These are phyloP conservation scores for Spermophilus dauricus DNA, from an alignment of 2,113 vertebrate genomes.

Conservation along the genomic window DNA sequence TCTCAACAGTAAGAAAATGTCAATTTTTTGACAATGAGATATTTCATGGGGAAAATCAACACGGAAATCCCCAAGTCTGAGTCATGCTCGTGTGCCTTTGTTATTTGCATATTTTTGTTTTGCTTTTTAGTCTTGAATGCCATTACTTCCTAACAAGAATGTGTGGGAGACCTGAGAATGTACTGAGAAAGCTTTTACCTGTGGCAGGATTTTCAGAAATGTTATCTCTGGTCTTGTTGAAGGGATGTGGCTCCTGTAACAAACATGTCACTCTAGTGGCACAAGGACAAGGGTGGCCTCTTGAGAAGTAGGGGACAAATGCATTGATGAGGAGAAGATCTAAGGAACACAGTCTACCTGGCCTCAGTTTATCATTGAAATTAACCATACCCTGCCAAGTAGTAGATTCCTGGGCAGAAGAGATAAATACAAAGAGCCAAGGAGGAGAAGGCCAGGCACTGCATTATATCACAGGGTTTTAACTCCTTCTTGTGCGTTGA, in stretches of 20 bases:
- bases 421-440: not conserved
- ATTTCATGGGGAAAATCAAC: not conserved
- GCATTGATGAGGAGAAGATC: not conserved
- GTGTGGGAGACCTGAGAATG: not conserved
- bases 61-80: conserved; percentile 62
- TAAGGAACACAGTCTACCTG: conserved; percentile 10
- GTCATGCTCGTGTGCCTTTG: not conserved
- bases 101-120: not conserved
- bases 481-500: not conserved
- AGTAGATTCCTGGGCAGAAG: conserved; percentile 2
- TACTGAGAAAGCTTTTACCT: not conserved
- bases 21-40: not conserved
- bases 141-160: not conserved
- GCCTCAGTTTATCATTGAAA: not conserved
- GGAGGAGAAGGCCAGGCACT: not conserved
- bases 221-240: not conserved
- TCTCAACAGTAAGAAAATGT: conserved; percentile 1
- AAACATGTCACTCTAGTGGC: not conserved
- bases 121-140: not conserved
- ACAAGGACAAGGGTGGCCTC: not conserved
- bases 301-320: not conserved
- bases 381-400: not conserved
- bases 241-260: conserved; percentile 23
- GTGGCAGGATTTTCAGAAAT: not conserved
- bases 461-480: not conserved